Conservation (phyloP, 2,113 vertebrate species). For the Lophotis ruficrista region DNA sequence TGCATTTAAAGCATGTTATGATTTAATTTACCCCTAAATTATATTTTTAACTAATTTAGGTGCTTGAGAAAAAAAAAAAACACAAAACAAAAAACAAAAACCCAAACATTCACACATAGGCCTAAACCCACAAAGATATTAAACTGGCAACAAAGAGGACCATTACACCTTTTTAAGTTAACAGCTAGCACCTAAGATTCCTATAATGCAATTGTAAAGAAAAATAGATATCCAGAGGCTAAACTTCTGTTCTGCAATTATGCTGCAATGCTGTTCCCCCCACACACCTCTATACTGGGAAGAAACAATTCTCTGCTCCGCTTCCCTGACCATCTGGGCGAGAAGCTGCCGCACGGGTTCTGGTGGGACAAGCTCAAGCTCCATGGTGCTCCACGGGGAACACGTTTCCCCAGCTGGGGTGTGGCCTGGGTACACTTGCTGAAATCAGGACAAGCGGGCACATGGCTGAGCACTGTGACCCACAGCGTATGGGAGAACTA, state of each 20-base stretch:
- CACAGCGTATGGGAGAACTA: neutral
- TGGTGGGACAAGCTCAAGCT: neutral
- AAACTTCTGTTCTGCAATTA: neutral
- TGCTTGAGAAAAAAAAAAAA: neutral
- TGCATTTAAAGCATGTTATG: neutral
- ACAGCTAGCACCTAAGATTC: neutral
- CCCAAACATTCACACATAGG: neutral
- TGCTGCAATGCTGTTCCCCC: too few relatives aligned
- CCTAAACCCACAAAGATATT: neutral
- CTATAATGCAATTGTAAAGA: rapidly evolving
- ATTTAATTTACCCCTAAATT: neutral
- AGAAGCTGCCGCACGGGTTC: neutral
- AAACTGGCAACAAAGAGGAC: neutral
- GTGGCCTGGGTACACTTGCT: neutral
- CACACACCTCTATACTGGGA: neutral
- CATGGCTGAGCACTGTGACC: neutral
- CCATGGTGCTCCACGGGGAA: rapidly evolving
- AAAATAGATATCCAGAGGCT: neutral
- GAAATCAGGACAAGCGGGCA: neutral
- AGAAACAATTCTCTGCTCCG: neutral
- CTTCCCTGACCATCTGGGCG: neutral
- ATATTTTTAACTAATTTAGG: neutral
- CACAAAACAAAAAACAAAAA: neutral
- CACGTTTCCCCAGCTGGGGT: rapidly evolving
- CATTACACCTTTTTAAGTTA: neutral